Evolutionary conservation across 2,797 vertebrate species (phyloP).

Genomic region (Urosaurus nigricauda): DNA sequence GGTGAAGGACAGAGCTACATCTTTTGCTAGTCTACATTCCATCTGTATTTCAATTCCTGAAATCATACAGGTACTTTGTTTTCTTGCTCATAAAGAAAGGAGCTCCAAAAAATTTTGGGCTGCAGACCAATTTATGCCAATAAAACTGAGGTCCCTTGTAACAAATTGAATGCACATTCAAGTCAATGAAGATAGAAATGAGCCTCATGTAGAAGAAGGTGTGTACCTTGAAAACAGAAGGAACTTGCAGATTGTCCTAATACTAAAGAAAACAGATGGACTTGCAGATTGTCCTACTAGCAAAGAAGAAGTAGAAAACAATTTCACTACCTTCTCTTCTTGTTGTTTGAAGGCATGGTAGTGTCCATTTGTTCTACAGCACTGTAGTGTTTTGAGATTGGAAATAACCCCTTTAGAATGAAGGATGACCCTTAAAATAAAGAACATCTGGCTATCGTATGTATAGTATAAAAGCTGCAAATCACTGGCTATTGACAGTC

Average conservation of each 20-base stretch:
- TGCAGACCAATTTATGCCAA: not conserved
- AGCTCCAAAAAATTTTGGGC: not conserved
- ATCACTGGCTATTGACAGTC: constrained; percentile 34
- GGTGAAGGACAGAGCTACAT: not conserved
- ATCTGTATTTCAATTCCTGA: not conserved
- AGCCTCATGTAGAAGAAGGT: not conserved
- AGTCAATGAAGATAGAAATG: not conserved
- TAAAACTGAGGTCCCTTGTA: not conserved
- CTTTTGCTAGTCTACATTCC: not conserved
- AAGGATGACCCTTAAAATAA: constrained; percentile 35
- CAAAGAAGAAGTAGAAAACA: not conserved
- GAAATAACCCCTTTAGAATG: constrained; percentile 30
- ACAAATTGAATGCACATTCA: not conserved
- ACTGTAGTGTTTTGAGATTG: constrained; percentile 2
- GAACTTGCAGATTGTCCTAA: not conserved
- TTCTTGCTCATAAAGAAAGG: not conserved
- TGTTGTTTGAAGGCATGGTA: not conserved
- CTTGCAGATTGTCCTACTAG: not conserved
- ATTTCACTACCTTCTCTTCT: not conserved
- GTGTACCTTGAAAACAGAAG: not conserved
- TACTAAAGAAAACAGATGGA: not conserved
- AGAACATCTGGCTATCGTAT: constrained; percentile 26
- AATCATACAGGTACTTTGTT: not conserved
- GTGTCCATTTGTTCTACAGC: constrained; percentile 6
- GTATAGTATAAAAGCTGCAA: constrained; percentile 25